phyloP scores from a whole-genome alignment of 2,797 vertebrate genomes.

The Fundulus diaphanus region DNA sequence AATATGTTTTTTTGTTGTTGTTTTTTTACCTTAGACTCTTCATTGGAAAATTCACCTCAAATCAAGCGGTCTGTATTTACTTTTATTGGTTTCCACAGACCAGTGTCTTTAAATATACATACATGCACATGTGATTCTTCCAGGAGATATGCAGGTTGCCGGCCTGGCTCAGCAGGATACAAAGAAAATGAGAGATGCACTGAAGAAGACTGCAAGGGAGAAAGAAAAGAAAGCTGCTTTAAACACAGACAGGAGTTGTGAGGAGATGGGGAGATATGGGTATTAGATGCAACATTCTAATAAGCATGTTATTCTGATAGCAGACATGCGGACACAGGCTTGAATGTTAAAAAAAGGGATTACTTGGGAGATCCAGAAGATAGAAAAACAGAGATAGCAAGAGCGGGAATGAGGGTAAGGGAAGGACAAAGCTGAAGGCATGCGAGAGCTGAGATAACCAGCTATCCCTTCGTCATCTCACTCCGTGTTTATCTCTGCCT shows the following conservation, averaged over 20 bases:
- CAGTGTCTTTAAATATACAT: background rate
- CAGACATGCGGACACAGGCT: constrained; percentile 55
- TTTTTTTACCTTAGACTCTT: constrained; percentile 17
- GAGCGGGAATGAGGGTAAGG: constrained; percentile 53
- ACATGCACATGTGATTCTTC: constrained; percentile 42
- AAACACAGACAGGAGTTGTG: constrained; percentile 23
- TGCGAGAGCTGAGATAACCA: constrained; percentile 73
- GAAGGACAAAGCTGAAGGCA: constrained; percentile 77
- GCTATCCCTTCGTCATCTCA: constrained; percentile 71
- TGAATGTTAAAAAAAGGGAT: constrained; percentile 54
- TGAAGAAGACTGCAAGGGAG: constrained; percentile 13
- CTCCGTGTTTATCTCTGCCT: constrained; percentile 64
- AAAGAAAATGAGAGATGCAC: constrained; percentile 42
- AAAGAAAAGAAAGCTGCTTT: constrained; percentile 26
- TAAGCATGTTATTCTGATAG: constrained; percentile 65
- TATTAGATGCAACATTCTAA: constrained; percentile 51
- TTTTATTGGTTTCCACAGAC: constrained; percentile 23
- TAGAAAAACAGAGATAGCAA: constrained; percentile 60
- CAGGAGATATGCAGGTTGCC: constrained; percentile 36
- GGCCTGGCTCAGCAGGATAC: constrained; percentile 57
- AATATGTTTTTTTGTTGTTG: constrained; percentile 30
- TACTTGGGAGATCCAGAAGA: constrained; percentile 66
- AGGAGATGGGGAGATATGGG: constrained; percentile 51
- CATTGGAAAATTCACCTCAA: constrained; percentile 9
- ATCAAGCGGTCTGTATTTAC: background rate